phyloP scores from a whole-genome alignment of 2,113 vertebrate genomes.

The Aramus guarauna region DNA sequence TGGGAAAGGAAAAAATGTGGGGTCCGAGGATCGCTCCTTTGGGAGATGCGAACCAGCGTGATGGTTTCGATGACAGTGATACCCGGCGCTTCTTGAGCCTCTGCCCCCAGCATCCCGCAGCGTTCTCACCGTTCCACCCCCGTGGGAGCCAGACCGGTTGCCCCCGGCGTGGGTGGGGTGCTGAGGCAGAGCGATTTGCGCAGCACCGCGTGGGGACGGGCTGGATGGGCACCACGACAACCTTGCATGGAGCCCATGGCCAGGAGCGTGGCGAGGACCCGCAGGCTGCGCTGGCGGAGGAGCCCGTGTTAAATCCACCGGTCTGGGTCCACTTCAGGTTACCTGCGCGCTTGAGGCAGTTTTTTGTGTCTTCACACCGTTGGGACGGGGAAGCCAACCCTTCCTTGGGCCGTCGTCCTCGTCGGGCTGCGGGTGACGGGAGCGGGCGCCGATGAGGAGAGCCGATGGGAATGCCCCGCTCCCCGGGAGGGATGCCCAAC shows the following conservation, averaged over 20 bases:
- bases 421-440: no score
- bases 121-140: neutral
- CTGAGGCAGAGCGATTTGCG: neutral
- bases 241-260: no score
- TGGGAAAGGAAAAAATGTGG: neutral
- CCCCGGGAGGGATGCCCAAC: neutral
- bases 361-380: neutral
- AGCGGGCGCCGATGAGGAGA: no score
- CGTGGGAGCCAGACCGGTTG: no score
- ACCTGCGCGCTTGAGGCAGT: neutral
- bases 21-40: accelerated
- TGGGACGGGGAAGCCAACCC: no score
- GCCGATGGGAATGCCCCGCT: neutral
- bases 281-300: neutral
- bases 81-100: neutral
- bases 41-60: neutral
- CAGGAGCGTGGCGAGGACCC: neutral
- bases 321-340: neutral
- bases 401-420: no score
- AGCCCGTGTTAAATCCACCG: neutral
- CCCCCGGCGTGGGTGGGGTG: neutral
- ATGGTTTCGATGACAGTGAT: neutral
- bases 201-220: neutral
- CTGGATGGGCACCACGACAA: accelerated
- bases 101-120: neutral